Percentiles rank a stretch among this genome's conserved stretches.
Conservation (phyloP, 2,113 vertebrate genomes). For the Xiphophorus hellerii region DNA sequence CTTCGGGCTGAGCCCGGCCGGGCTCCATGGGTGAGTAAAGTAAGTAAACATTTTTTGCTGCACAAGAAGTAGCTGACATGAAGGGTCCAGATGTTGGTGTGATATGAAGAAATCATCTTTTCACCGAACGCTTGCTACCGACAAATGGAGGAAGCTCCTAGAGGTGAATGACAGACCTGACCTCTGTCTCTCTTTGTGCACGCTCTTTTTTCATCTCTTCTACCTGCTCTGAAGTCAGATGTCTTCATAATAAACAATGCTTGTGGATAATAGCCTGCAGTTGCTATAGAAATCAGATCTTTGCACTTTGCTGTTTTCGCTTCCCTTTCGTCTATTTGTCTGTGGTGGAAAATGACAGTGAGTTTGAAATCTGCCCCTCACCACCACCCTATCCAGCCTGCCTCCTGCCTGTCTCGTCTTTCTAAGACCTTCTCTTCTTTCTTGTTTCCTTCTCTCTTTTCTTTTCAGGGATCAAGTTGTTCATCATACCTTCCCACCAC, state of each 20-base stretch:
- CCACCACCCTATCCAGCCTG: neutral
- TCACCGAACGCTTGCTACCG: neutral
- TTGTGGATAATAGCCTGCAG: constrained; percentile 60
- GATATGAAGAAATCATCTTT: neutral
- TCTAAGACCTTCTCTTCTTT: constrained; percentile 9
- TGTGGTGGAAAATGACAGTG: constrained; percentile 48
- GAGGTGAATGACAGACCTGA: constrained; percentile 34
- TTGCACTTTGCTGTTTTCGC: constrained; percentile 30
- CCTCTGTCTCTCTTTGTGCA: constrained; percentile 3
- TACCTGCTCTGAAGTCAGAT: constrained; percentile 36
- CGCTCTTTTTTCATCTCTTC: neutral
- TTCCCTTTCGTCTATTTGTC: constrained; percentile 13
- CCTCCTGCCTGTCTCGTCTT: constrained; percentile 9
- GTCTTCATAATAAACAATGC: constrained; percentile 58
- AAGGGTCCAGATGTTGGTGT: no score
- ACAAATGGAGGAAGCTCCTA: neutral
- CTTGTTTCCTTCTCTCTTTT: neutral
- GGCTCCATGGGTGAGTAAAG: no score
- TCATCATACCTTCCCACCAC: neutral
- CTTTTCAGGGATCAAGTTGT: neutral
- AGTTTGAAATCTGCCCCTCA: constrained; percentile 30
- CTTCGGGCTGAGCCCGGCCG: no score
- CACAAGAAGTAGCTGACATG: no score
- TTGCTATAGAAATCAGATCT: constrained; percentile 76
- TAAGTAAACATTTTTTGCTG: no score